Percentiles rank a stretch among this genome's conserved stretches.
Evolutionary conservation across 2,888 invertebrate genomes (phyloP).

Genomic region (Brachyptera risi): DNA sequence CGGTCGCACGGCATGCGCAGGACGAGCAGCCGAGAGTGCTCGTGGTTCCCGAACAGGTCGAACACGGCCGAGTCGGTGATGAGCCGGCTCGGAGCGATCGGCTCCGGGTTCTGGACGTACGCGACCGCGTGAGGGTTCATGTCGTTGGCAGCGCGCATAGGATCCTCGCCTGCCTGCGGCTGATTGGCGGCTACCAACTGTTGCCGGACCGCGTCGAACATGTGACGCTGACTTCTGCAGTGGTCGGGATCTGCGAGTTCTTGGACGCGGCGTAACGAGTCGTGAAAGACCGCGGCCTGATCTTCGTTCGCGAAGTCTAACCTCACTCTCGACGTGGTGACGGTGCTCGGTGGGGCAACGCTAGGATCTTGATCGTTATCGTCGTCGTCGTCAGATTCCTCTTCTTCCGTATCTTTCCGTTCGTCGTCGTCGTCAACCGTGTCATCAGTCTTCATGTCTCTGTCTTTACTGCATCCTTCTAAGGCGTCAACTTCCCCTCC

Average conservation of each 20-base stretch:
- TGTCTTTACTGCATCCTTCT: too few species aligned
- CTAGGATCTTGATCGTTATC: neutral
- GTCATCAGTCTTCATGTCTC: neutral
- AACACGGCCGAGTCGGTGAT: slow-evolving; percentile 3
- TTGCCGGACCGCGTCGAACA: neutral
- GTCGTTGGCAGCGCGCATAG: neutral
- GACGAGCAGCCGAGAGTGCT: neutral
- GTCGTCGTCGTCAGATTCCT: neutral
- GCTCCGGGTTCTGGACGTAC: neutral
- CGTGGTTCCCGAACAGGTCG: neutral
- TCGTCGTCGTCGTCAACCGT: neutral
- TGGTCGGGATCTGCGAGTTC: neutral
- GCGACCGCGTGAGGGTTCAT: neutral
- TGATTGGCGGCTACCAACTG: neutral
- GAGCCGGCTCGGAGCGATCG: neutral
- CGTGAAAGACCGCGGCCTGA: too few species aligned
- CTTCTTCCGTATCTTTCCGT: neutral
- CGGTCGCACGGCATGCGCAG: neutral
- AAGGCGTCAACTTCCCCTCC: too few species aligned
- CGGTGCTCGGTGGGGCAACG: too few species aligned
- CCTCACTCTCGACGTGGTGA: too few species aligned
- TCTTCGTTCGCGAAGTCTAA: too few species aligned
- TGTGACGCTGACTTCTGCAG: too few species aligned
- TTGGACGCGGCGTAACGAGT: too few species aligned
- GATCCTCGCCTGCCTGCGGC: neutral